phyloP scores from a whole-genome alignment of 1,140 invertebrate species.

The Eueides isabella region DNA sequence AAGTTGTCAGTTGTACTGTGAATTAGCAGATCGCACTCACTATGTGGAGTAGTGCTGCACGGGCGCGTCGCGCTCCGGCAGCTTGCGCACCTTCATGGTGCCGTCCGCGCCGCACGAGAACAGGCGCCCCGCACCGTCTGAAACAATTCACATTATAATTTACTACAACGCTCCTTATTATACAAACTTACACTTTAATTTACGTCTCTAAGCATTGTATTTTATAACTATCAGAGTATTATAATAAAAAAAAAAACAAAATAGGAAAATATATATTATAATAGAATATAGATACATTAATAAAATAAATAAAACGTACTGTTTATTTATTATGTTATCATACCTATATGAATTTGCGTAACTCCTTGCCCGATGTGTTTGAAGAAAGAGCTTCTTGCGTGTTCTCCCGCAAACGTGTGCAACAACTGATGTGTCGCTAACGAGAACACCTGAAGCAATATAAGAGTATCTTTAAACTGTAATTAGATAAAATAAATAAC shows the following conservation, averaged over 20 bases:
- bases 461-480: too few relatives aligned
- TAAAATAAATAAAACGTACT: too few relatives aligned
- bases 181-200: neutral
- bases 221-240: too few relatives aligned
- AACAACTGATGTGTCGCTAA: conserved; percentile 92
- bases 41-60: conserved; percentile 46
- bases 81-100: conserved; percentile 97
- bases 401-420: conserved; percentile 95
- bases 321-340: too few relatives aligned
- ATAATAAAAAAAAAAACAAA: too few relatives aligned
- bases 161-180: neutral
- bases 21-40: conserved; percentile 7
- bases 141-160: neutral
- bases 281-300: too few relatives aligned
- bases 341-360: conserved; percentile 93
- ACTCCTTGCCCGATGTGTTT: conserved; percentile 98
- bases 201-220: too few relatives aligned
- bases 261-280: too few relatives aligned
- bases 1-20: too few relatives aligned
- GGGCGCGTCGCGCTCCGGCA: conserved; percentile 87
- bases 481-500: too few relatives aligned
- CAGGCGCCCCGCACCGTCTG: conserved; percentile 91
- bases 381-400: conserved; percentile 96
- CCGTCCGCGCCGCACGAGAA: conserved; percentile 99
- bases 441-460: conserved; percentile 95